Evolutionary conservation across 2,888 invertebrate genomes (phyloP).

Genomic region (Pandemis cinnamomeana): DNA sequence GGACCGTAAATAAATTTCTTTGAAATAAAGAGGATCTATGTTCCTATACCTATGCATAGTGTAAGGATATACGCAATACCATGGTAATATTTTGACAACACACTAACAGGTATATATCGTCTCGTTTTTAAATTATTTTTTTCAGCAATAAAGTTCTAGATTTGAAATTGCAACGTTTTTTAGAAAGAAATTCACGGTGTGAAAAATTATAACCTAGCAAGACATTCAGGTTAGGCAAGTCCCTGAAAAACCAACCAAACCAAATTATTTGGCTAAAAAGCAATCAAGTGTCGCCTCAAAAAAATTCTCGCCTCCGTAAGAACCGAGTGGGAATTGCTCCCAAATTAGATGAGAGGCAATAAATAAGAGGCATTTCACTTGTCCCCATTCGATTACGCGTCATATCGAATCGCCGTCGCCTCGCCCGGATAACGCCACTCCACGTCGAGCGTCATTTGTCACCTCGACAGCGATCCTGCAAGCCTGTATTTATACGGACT

Average conservation of each 20-base stretch:
- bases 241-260: background rate
- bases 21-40: no score
- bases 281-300: constrained; percentile 7
- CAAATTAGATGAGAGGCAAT: constrained; percentile 44
- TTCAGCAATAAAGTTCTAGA: no score
- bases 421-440: constrained; percentile 47
- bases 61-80: no score
- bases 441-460: constrained; percentile 52
- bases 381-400: constrained; percentile 58
- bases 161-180: no score
- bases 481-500: constrained; percentile 17
- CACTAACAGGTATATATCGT: no score
- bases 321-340: constrained; percentile 6
- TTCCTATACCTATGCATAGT: no score
- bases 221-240: no score
- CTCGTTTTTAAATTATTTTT: no score
- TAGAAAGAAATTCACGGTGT: no score
- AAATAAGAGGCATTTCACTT: constrained; percentile 52
- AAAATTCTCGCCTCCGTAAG: constrained; percentile 2
- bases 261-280: constrained; percentile 4
- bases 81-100: no score
- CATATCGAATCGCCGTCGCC: constrained; percentile 52
- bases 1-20: no score
- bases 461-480: constrained; percentile 29
- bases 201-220: no score